Base-by-base conservation (phyloP, 2,888 invertebrate genomes). In the Drosophila vallismaia region DNA sequence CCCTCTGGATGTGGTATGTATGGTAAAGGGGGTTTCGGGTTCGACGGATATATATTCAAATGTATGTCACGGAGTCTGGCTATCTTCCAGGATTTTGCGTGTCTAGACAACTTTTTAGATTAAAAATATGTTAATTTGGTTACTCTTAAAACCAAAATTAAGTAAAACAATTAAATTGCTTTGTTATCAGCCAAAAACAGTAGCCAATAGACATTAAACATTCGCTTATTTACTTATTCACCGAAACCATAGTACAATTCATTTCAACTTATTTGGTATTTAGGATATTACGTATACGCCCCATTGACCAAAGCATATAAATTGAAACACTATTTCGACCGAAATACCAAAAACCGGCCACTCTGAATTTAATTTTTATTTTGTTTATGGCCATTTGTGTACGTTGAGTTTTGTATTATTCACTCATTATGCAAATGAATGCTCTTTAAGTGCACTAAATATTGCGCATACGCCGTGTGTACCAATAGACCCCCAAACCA, bases 341-440 rank as follows among this genome's bases (percentile, higher is more conserved):
- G 19, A 38, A 49, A 38, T 14, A 26, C 38, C 33, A 59, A 51
- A 26, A 9, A 45, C 19, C 51, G 24, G 9, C 8, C 4, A 9
- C 14, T n/a, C 3, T 10, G 10, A 31, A 36, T 7, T 26, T 19
- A 19, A 9, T 42, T 42, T 42, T 42, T 42, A 19, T 42, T 42
- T 42, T 48, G 60, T 54, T 70, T 70, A 29, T 46, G 62, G 24
- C 12, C 26, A 8, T 59, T 50, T 50, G 50, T 31, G 56, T 14
- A 14, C 36, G 19, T 19, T 19, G 7, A 14, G 4, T 19, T 19
- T 60, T 56, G 44, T 50, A 48, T 36, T 50, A 72, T 53, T 59
- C 48, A 49, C 33, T 64, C 52, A 73, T 73, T 74, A 74, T 74
- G 73, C 73, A 69, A 74, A 73, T 73, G 68, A 46, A 46, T 57